phyloP scores from a whole-genome alignment of 92 coral and sea anemone genomes.

The Parazoanthus swiftii region DNA sequence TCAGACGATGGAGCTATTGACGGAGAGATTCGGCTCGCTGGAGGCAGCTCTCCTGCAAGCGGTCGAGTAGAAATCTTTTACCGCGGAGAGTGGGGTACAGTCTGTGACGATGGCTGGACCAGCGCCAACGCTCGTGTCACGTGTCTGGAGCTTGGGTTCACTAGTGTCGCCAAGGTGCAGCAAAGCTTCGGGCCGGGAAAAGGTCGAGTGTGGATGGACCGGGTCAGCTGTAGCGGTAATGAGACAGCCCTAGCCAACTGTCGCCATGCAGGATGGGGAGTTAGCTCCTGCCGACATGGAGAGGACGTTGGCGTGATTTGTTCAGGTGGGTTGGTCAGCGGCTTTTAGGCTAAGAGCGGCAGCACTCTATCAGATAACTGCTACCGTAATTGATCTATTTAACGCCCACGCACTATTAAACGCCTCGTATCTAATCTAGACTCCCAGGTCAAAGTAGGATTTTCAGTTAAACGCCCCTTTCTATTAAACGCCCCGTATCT shows the following conservation, averaged over 20 bases:
- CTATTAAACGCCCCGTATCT: too few species aligned
- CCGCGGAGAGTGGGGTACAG: slow-evolving; percentile 90
- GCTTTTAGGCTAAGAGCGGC: not conserved
- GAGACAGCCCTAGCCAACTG: slow-evolving; percentile 63
- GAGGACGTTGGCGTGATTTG: slow-evolving; percentile 84
- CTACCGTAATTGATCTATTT: too few species aligned
- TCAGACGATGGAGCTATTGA: slow-evolving; percentile 72
- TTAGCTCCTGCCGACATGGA: slow-evolving; percentile 52
- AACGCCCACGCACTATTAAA: too few species aligned
- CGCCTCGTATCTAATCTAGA: too few species aligned
- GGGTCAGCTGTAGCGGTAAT: slow-evolving; percentile 62
- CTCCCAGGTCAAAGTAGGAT: too few species aligned
- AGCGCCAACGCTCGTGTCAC: slow-evolving; percentile 67
- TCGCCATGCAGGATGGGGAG: slow-evolving; percentile 53
- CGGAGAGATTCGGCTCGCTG: slow-evolving; percentile 69
- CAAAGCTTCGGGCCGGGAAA: slow-evolving; percentile 87
- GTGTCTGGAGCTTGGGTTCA: slow-evolving; percentile 79
- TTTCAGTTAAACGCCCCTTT: too few species aligned
- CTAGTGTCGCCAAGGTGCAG: slow-evolving; percentile 48
- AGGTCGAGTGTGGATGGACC: slow-evolving; percentile 72
- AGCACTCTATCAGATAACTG: too few species aligned
- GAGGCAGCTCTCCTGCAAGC: slow-evolving; percentile 71
- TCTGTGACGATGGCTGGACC: slow-evolving; percentile 74
- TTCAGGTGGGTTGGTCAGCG: slow-evolving; percentile 59
- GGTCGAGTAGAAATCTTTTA: slow-evolving; percentile 85